Base-by-base conservation (phyloP, 2,888 invertebrate genomes). In the Cerceris rybyensis region DNA sequence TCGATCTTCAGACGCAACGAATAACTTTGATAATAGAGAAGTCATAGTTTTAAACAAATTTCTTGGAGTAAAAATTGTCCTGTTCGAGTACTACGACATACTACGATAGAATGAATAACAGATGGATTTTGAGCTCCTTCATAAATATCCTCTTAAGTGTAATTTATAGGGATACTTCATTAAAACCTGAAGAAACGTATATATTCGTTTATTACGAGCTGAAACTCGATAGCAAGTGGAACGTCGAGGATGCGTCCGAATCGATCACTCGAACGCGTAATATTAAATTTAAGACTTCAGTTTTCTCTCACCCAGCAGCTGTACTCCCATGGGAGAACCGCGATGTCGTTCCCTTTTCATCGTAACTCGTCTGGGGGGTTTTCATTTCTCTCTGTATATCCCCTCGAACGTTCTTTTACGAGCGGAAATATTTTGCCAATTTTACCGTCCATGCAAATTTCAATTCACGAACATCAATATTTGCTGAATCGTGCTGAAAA, bases 341-440 rank as follows among this genome's bases (percentile, higher is more conserved):
- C 61, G 14, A 11, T 13, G 46, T 57, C 68, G 68, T 72, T 67
- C 75, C 60, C 72, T 63, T 65, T 79, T 55, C 63, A 46, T 70
- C 65, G 42, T 13, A 49, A 14, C 52, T 42, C 49, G 65, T 68
- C 63, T 49, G 9, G n/a, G 14, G 14, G 55, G 67, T 57, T 61
- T 73, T 67, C 70, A 74, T 73, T 75, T 61, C 78, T 50, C 57
- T 50, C 65, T 17, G 16, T 39, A 42, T 58, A 54, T 60, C 64
- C 17, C 59, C 49, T 49, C 72, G 66, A 77, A 63, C 78, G 75
- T 72, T 78, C 79, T 79, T 83, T 83, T 81, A 81, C 82, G 79
- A 78, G 83, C 81, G 72, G 83, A 83, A 85, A 85, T 85, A 85
- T 85, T 83, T 85, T 83, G 78, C 85, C 81, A 85, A 85, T 85